These are phyloP conservation scores for Passer montanus DNA, from an alignment of 2,113 vertebrate genomes.

Conservation along the genomic window DNA sequence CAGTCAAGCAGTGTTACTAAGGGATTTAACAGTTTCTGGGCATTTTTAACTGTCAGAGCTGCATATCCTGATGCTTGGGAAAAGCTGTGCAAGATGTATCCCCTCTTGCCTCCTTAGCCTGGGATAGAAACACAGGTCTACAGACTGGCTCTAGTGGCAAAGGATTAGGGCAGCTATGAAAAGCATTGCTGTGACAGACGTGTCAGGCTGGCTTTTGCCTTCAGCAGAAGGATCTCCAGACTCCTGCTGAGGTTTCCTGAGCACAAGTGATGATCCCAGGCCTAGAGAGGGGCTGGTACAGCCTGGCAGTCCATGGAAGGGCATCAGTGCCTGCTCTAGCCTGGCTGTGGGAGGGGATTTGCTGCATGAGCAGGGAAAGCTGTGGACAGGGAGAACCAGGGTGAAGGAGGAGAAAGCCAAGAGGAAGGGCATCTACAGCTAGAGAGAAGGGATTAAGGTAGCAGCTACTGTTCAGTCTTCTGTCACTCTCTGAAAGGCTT, in stretches of 20 bases:
- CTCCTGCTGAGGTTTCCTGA: neutral
- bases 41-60: neutral
- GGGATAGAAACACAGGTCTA: neutral
- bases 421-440: neutral
- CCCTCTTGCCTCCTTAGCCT: neutral
- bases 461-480: neutral
- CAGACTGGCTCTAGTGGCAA: too few species aligned
- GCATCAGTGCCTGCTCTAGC: fast-evolving
- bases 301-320: too few species aligned
- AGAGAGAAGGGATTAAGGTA: neutral
- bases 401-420: neutral
- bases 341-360: fast-evolving
- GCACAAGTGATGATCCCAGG: fast-evolving
- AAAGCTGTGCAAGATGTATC: neutral
- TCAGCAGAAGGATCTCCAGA: neutral
- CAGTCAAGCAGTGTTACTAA: neutral
- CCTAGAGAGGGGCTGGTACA: neutral
- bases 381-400: fast-evolving
- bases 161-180: neutral
- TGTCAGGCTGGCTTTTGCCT: neutral
- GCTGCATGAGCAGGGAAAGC: neutral
- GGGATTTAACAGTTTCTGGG: neutral
- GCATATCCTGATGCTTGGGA: neutral
- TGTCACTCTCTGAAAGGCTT: neutral
- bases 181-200: fast-evolving